Evolutionary conservation across 2,888 invertebrate genomes (phyloP).

Genomic region (Drosophila peninsularis): DNA sequence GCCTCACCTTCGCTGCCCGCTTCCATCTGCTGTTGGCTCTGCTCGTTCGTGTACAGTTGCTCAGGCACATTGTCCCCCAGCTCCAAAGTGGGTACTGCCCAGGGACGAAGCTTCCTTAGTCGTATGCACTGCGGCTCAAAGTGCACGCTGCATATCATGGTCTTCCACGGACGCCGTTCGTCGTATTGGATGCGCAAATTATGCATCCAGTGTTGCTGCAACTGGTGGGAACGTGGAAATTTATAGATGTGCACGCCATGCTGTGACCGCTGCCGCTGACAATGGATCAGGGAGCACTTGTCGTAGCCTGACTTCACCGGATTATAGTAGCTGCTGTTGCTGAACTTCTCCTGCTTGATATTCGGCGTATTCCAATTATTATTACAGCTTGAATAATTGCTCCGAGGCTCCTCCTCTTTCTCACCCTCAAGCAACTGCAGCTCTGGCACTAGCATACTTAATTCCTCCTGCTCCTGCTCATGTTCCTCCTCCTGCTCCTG

Average conservation of each 20-base stretch:
- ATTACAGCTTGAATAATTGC: constrained; percentile 7
- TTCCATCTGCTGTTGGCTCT: constrained; percentile 43
- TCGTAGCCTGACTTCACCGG: constrained; percentile 71
- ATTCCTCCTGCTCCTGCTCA: constrained; percentile 33
- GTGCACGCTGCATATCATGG: constrained; percentile 70
- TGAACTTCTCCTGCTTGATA: constrained; percentile 38
- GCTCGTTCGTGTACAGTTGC: constrained; percentile 57
- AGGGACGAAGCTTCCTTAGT: constrained; percentile 68
- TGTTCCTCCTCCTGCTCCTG: constrained; percentile 15
- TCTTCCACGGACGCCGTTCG: constrained; percentile 71
- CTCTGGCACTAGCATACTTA: constrained; percentile 48
- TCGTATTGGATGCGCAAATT: constrained; percentile 67
- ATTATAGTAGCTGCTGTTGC: constrained; percentile 43
- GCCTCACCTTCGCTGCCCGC: constrained; percentile 31
- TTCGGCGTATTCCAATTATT: constrained; percentile 25
- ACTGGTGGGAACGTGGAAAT: constrained; percentile 58
- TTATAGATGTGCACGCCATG: constrained; percentile 74
- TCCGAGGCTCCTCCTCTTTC: constrained; percentile 8
- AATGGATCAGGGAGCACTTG: constrained; percentile 68
- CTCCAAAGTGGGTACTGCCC: constrained; percentile 80
- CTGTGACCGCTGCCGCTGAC: constrained; percentile 64
- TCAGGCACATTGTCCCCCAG: constrained; percentile 71
- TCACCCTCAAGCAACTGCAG: constrained; percentile 45
- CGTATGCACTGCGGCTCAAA: constrained; percentile 64
- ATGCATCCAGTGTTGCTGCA: constrained; percentile 71